A percentile compares a stretch with the other conserved stretches of the same genome.
phyloP scores from a whole-genome alignment of 2,888 invertebrate genomes.

The Lacanobia oleracea region DNA sequence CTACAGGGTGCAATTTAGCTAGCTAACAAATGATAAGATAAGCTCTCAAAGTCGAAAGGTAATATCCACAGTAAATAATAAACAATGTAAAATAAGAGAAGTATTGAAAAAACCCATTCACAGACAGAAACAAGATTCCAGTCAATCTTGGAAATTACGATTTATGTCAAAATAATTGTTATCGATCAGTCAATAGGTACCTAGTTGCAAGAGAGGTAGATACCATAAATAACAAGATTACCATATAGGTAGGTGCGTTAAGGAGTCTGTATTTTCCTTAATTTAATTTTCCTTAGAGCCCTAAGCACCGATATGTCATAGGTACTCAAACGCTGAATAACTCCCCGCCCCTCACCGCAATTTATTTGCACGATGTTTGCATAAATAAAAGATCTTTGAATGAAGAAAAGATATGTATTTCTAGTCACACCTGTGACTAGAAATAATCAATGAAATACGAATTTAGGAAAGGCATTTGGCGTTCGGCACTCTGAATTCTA shows the following conservation, averaged over 20 bases:
- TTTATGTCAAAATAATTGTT: constrained; percentile 13
- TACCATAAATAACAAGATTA: not conserved
- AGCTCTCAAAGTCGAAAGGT: not conserved
- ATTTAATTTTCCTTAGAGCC: not conserved
- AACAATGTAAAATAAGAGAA: not conserved
- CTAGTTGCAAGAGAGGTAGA: not conserved
- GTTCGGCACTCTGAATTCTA: no score
- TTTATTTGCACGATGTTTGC: no score
- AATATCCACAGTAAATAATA: not conserved
- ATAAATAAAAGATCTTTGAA: no score
- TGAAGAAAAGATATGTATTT: no score
- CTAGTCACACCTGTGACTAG: no score
- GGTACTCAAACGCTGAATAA: not conserved
- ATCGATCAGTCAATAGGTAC: not conserved
- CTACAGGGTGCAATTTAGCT: not conserved
- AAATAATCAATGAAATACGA: no score
- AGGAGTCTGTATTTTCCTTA: not conserved
- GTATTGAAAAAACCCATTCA: not conserved
- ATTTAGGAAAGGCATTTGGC: no score
- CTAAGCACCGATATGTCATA: not conserved
- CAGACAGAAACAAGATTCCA: not conserved
- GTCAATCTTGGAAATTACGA: not conserved
- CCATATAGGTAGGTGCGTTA: not conserved
- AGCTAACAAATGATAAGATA: not conserved
- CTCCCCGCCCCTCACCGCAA: no score